Conservation (phyloP, 2,888 invertebrate genomes). For the Dexiosoma caninum region DNA sequence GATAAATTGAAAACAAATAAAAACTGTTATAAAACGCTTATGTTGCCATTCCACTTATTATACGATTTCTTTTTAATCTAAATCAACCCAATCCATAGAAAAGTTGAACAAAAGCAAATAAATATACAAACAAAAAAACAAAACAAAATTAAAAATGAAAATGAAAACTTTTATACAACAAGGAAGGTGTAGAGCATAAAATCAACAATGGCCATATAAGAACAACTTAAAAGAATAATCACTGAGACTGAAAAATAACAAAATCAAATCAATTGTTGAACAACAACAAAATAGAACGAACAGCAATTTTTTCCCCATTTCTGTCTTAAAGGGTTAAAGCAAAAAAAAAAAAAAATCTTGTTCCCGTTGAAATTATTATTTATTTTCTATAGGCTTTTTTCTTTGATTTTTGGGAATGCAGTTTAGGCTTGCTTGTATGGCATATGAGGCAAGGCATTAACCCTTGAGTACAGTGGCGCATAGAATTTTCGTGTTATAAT, state of each 20-base stretch:
- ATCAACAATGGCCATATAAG: conserved; percentile 25
- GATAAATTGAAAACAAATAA: conserved; percentile 51
- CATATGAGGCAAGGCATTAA: no score
- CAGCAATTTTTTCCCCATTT: not conserved
- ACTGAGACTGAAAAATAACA: conserved; percentile 38
- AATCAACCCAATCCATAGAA: conserved; percentile 21
- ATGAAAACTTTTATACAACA: not conserved
- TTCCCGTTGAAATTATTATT: not conserved
- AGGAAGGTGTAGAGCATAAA: conserved; percentile 35
- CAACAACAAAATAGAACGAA: not conserved
- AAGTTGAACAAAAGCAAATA: not conserved
- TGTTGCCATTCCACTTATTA: conserved; percentile 35
- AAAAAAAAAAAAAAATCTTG: no score
- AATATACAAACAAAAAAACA: not conserved
- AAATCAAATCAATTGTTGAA: conserved; percentile 42
- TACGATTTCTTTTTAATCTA: not conserved
- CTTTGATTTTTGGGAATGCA: no score
- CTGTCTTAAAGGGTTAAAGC: not conserved
- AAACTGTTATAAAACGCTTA: conserved; percentile 47
- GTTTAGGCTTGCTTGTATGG: no score
- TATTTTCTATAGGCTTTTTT: no score
- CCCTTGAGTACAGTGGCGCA: no score
- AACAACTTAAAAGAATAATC: conserved; percentile 32
- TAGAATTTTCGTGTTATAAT: no score
- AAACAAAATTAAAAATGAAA: not conserved